A percentile compares a stretch with the other conserved stretches of the same genome.
phyloP scores from a whole-genome alignment of 2,888 invertebrate species.

The Drosophila leonis region DNA sequence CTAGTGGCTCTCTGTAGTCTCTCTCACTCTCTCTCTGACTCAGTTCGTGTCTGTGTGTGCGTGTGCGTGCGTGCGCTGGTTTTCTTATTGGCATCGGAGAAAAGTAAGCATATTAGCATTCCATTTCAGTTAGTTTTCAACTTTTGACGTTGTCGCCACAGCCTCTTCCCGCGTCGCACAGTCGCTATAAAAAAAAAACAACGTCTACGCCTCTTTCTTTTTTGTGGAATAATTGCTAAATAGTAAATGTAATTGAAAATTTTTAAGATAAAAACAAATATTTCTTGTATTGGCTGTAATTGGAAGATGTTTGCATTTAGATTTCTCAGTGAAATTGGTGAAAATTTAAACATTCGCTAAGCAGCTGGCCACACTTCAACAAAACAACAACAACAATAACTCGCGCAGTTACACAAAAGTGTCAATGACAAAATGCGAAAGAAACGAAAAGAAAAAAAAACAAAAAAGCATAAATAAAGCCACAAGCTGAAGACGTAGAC shows the following conservation, averaged over 20 bases:
- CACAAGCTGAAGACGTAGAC: constrained; percentile 55
- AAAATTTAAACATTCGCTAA: constrained; percentile 36
- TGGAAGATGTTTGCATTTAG: constrained; percentile 6
- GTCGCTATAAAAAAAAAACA: constrained; percentile 39
- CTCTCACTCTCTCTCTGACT: constrained; percentile 33
- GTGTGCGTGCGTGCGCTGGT: constrained; percentile 71
- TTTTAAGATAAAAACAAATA: constrained; percentile 22
- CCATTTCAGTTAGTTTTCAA: constrained; percentile 78
- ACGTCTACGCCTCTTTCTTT: constrained; percentile 33
- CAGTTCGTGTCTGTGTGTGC: constrained; percentile 9
- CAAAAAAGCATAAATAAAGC: constrained; percentile 62
- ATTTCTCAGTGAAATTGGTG: constrained; percentile 24
- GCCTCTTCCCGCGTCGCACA: constrained; percentile 18
- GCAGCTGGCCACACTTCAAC: constrained; percentile 52
- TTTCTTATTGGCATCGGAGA: constrained; percentile 76
- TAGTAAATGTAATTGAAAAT: constrained; percentile 48
- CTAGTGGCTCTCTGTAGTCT: constrained; percentile 8
- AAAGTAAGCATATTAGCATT: constrained; percentile 77
- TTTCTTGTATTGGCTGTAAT: constrained; percentile 39
- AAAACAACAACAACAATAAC: constrained; percentile 39
- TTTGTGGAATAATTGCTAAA: constrained; percentile 30
- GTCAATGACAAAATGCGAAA: constrained; percentile 50
- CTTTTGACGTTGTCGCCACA: constrained; percentile 70
- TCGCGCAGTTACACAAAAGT: constrained; percentile 44
- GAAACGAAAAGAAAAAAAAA: constrained; percentile 11